Evolutionary conservation across 2,113 vertebrate genomes (phyloP).

Genomic region (Zootoca vivipara): DNA sequence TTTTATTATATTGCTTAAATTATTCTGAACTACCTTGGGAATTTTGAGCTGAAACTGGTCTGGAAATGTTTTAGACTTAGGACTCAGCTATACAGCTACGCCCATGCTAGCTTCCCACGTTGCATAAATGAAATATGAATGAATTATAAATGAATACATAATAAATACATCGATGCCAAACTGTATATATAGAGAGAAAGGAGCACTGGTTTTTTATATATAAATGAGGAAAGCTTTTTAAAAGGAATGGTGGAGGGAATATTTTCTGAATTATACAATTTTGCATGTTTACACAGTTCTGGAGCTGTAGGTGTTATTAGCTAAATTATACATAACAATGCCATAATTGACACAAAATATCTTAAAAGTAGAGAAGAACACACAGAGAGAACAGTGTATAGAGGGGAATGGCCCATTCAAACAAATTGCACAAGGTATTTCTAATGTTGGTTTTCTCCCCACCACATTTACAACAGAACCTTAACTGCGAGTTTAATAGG

Average conservation of each 20-base stretch:
- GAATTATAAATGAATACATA: not conserved
- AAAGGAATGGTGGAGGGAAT: not conserved
- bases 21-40: not conserved
- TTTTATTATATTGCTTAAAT: conserved; percentile 22
- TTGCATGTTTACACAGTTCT: not conserved
- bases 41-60: not conserved
- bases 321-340: not conserved
- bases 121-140: too few relatives aligned
- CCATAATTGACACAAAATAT: not conserved
- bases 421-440: not conserved
- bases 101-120: too few relatives aligned
- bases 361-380: not conserved
- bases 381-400: not conserved
- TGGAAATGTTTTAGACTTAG: not conserved
- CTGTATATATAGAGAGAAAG: not conserved
- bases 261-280: not conserved
- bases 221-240: not conserved
- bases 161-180: not conserved
- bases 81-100: too few relatives aligned
- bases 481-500: not conserved
- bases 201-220: not conserved
- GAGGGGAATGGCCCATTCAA: not conserved
- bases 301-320: not conserved
- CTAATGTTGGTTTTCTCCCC: not conserved
- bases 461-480: not conserved